Percentiles rank a stretch among this genome's conserved stretches.
Evolutionary conservation across 2,888 invertebrate genomes (phyloP).

Genomic region (Cyclophora punctaria): DNA sequence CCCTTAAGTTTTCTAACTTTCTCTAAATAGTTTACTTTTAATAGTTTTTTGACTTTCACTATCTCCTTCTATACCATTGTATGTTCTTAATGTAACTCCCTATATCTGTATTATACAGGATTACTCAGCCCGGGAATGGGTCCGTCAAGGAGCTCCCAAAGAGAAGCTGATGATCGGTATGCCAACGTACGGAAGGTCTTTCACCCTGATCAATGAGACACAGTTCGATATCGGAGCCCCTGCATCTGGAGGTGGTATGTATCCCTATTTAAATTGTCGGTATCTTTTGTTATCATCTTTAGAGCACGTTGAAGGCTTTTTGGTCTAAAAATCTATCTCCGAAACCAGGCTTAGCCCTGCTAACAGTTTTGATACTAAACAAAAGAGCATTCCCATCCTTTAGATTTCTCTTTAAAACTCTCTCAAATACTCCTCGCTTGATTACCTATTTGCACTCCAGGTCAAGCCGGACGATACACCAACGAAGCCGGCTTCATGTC

Average conservation of each 20-base stretch:
- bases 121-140: slow-evolving; percentile 93
- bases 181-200: slow-evolving; percentile 95
- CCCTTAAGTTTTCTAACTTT: no score
- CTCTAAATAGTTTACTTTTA: no score
- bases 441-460: slow-evolving; percentile 23
- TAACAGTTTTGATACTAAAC: no score
- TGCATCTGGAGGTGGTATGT: slow-evolving; percentile 88
- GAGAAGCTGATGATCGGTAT: slow-evolving; percentile 96
- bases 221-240: slow-evolving; percentile 95
- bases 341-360: no score
- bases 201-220: slow-evolving; percentile 88
- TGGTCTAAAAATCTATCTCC: no score
- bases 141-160: slow-evolving; percentile 93
- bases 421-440: no score
- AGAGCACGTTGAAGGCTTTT: no score
- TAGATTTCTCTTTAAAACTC: no score
- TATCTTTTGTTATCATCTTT: background rate
- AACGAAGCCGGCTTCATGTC: slow-evolving; percentile 96
- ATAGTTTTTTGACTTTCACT: no score
- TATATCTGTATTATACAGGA: slow-evolving; percentile 68
- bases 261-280: background rate
- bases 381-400: no score
- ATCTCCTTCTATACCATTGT: no score
- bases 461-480: slow-evolving; percentile 87
- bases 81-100: no score